These are phyloP conservation scores for Ruditapes philippinarum DNA, from an alignment of 1,140 invertebrate species.

Conservation along the genomic window DNA sequence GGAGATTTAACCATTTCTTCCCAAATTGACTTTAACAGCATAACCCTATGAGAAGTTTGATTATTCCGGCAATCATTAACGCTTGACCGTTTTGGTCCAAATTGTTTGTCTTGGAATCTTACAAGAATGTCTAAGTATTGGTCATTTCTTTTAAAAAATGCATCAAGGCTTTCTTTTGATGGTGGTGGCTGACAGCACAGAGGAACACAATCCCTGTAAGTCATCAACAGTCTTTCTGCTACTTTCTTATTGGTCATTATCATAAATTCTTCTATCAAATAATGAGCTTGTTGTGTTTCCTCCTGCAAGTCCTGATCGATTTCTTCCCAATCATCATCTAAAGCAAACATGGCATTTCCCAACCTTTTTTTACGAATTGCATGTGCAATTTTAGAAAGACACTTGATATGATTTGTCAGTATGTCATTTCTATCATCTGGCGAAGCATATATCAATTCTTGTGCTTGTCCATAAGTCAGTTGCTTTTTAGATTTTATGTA, in stretches of 20 bases:
- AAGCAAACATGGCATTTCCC: slow-evolving; percentile 67
- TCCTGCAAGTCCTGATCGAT: slow-evolving; percentile 52
- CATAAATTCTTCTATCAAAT: slow-evolving; percentile 79
- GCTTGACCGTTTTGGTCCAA: neutral
- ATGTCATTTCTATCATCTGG: neutral
- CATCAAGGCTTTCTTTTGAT: slow-evolving; percentile 51
- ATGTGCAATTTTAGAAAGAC: slow-evolving; percentile 69
- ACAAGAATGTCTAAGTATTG: slow-evolving; percentile 59
- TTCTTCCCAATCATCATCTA: slow-evolving; percentile 61
- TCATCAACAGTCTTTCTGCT: neutral
- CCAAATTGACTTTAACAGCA: slow-evolving; percentile 62
- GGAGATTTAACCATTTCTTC: slow-evolving; percentile 94
- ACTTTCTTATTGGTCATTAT: slow-evolving; percentile 57
- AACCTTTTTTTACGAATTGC: slow-evolving; percentile 71
- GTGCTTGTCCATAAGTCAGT: slow-evolving; percentile 76
- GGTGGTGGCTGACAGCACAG: slow-evolving; percentile 69
- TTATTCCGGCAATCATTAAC: slow-evolving; percentile 15
- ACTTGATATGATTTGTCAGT: slow-evolving; percentile 60
- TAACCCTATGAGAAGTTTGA: slow-evolving; percentile 31
- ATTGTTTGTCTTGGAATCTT: slow-evolving; percentile 56
- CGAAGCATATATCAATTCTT: slow-evolving; percentile 69
- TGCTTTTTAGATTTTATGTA: slow-evolving; percentile 71
- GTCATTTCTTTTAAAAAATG: slow-evolving; percentile 64
- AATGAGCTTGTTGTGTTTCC: slow-evolving; percentile 78
- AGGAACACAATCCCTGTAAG: slow-evolving; percentile 57